Conservation (phyloP, 2,888 invertebrate species). For the Smittia sp. region DNA sequence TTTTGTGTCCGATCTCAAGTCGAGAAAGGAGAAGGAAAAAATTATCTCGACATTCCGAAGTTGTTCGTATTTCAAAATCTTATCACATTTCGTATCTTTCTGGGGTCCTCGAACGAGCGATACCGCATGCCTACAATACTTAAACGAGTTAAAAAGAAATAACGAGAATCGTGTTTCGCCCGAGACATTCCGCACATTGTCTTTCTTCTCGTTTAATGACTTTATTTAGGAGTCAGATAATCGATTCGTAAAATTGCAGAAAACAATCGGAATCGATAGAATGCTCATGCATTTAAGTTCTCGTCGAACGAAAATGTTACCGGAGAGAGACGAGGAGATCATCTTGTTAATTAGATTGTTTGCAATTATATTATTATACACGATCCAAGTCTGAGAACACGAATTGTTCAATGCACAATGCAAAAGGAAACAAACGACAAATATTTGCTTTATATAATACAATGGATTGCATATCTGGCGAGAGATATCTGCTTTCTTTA, state of each 20-base stretch:
- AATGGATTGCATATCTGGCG: slow-evolving; percentile 12
- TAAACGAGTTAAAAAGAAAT: slow-evolving; percentile 37
- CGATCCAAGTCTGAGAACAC: background rate
- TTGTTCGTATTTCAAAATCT: slow-evolving; percentile 13
- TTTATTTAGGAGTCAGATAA: slow-evolving; percentile 32
- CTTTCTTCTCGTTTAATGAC: slow-evolving; percentile 34
- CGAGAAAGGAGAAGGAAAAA: background rate
- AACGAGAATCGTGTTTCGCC: slow-evolving; percentile 39
- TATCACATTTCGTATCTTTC: slow-evolving; percentile 28
- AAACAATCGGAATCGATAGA: slow-evolving; percentile 39
- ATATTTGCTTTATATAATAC: slow-evolving; percentile 35
- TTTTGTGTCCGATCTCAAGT: background rate
- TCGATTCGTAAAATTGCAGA: slow-evolving; percentile 28
- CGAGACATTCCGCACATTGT: slow-evolving; percentile 39
- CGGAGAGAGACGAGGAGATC: background rate
- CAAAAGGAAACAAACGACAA: slow-evolving; percentile 22
- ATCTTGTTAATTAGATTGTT: slow-evolving; percentile 38
- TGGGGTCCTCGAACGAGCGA: background rate
- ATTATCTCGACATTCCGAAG: background rate
- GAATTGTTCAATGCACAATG: slow-evolving; percentile 18
- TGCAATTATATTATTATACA: slow-evolving; percentile 29
- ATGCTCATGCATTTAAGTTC: background rate
- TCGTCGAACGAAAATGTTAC: background rate
- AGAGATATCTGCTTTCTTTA: background rate
- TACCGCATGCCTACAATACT: slow-evolving; percentile 7